These are phyloP conservation scores for Drosophila nigrodunni DNA, from an alignment of 1,140 invertebrate genomes.

Conservation along the genomic window DNA sequence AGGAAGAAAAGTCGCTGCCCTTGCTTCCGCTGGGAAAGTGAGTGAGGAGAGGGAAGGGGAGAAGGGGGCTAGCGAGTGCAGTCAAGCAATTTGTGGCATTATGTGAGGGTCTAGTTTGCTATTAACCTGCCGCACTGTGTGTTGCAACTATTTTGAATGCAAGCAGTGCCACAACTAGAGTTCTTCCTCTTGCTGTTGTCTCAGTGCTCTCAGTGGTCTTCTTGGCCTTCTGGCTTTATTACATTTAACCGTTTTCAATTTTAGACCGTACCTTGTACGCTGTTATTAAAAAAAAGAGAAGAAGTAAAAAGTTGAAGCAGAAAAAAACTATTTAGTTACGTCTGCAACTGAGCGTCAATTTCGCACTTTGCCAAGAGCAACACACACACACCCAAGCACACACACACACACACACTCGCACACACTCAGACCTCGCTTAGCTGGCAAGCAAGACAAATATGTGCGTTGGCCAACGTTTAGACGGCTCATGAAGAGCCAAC, in stretches of 20 bases:
- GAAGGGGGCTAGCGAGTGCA: constrained; percentile 17
- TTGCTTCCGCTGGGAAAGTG: constrained; percentile 33
- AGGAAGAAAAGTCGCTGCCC: background rate
- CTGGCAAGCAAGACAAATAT: constrained; percentile 27
- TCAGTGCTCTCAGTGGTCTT: background rate
- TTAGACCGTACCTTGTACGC: constrained; percentile 13
- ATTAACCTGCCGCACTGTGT: constrained; percentile 64
- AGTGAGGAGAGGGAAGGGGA: background rate
- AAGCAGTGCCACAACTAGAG: constrained; percentile 8
- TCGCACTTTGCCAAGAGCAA: constrained; percentile 61
- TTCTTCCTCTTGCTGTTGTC: background rate
- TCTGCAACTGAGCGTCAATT: constrained; percentile 56
- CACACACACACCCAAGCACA: constrained; percentile 34
- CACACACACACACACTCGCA: constrained; percentile 44
- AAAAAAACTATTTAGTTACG: constrained; percentile 27
- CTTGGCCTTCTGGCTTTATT: constrained; percentile 42
- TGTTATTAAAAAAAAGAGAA: constrained; percentile 45
- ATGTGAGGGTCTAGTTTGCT: constrained; percentile 77
- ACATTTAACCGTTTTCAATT: constrained; percentile 63
- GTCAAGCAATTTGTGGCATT: constrained; percentile 78
- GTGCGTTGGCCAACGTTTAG: constrained; percentile 40
- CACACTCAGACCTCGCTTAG: constrained; percentile 14
- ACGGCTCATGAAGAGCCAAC: constrained; percentile 38
- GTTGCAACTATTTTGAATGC: constrained; percentile 55
- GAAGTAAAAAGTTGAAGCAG: background rate